Percentiles rank a stretch among this genome's conserved stretches.
Evolutionary conservation across 2,797 vertebrate species (phyloP).

Genomic region (Tangara arthus): DNA sequence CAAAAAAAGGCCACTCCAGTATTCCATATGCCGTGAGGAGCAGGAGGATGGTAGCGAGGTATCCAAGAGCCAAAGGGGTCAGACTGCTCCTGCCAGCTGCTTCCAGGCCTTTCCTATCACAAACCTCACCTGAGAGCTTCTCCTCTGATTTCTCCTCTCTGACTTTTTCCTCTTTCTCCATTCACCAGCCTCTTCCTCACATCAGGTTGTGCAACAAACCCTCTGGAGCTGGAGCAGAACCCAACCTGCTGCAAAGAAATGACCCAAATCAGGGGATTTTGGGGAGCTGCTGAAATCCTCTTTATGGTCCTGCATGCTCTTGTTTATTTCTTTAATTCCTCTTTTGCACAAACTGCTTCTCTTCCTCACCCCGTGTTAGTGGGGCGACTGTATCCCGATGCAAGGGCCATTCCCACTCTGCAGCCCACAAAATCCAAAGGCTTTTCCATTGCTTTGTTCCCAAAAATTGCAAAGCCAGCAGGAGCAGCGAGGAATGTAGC

Average conservation of each 20-base stretch:
- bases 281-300: background rate
- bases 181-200: background rate
- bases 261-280: constrained; percentile 20
- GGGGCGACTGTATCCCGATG: too few relatives aligned
- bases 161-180: background rate
- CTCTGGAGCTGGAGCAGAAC: background rate
- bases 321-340: background rate
- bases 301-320: background rate
- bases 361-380: rapidly evolving
- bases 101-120: background rate
- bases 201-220: background rate
- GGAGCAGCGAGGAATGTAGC: background rate
- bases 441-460: background rate
- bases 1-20: background rate
- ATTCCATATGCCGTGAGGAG: background rate
- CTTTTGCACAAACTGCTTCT: background rate
- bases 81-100: background rate
- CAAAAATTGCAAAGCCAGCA: background rate
- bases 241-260: background rate
- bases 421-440: background rate
- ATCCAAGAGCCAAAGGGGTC: background rate
- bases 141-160: background rate
- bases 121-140: background rate
- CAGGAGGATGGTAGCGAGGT: background rate
- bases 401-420: background rate